Evolutionary conservation across 53 echinoderm and acorn worm genomes (phyloP).

Genomic region (Antedon mediterranea): DNA sequence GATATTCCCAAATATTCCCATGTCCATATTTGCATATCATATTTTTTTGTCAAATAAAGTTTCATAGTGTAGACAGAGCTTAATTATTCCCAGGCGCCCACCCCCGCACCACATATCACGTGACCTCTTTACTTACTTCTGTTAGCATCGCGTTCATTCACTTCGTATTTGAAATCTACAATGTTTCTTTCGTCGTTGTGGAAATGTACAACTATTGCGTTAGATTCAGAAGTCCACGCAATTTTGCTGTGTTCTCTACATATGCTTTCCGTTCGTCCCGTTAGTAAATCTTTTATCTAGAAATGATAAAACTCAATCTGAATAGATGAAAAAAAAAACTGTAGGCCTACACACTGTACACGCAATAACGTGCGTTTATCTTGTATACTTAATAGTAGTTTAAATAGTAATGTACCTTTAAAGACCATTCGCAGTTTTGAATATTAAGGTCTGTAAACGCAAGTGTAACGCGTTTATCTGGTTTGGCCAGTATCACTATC

Average conservation of each 20-base stretch:
- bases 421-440: conserved; percentile 9
- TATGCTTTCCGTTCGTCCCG: neutral
- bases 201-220: conserved; percentile 3
- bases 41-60: too few relatives aligned
- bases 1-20: too few relatives aligned
- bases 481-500: conserved; percentile 24
- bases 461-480: conserved; percentile 16
- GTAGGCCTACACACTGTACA: too few relatives aligned
- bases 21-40: too few relatives aligned
- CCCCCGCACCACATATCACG: too few relatives aligned
- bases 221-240: conserved; percentile 20
- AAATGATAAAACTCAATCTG: neutral
- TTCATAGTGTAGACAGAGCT: too few relatives aligned
- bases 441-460: conserved; percentile 18
- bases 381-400: neutral
- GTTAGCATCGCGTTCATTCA: neutral
- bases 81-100: too few relatives aligned
- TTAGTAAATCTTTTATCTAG: conserved; percentile 14
- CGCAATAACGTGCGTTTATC: conserved; percentile 9
- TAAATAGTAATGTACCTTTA: conserved; percentile 13
- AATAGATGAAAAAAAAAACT: too few relatives aligned
- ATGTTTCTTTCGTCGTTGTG: neutral
- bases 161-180: neutral
- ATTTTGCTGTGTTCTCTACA: conserved; percentile 6
- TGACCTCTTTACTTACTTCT: neutral